These are phyloP conservation scores for Clusia tigrina DNA, from an alignment of 2,888 invertebrate genomes.

Conservation along the genomic window DNA sequence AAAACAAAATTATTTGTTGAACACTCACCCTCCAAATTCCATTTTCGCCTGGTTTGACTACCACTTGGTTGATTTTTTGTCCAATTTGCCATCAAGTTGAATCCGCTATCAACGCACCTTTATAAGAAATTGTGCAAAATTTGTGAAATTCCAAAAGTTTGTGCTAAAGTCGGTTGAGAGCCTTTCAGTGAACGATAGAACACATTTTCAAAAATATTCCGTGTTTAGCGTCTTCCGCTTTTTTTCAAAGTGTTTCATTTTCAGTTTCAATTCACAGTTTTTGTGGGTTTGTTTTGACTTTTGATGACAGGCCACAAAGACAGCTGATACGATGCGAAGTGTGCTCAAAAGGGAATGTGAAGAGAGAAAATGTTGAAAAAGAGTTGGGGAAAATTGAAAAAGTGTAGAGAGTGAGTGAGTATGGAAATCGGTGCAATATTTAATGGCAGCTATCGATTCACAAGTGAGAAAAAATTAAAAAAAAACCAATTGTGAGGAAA, in stretches of 20 bases:
- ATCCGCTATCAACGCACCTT: background rate
- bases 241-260: background rate
- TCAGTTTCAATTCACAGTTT: too few species aligned
- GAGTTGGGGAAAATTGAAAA: background rate
- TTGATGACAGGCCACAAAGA: too few species aligned
- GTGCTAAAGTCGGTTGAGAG: too few species aligned
- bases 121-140: too few species aligned
- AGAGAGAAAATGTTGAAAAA: background rate
- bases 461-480: background rate
- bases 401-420: too few species aligned
- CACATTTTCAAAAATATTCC: background rate
- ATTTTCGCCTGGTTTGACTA: slow-evolving; percentile 55
- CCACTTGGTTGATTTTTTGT: slow-evolving; percentile 59
- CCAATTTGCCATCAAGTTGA: slow-evolving; percentile 61
- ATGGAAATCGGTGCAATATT: too few species aligned
- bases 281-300: too few species aligned
- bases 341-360: background rate
- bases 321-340: too few species aligned
- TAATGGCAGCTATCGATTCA: background rate
- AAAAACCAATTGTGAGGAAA: background rate
- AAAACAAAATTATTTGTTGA: background rate
- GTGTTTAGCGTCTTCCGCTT: background rate
- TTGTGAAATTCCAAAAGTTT: too few species aligned
- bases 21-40: slow-evolving; percentile 62
- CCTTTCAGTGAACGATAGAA: too few species aligned